Percentiles rank a stretch among this genome's conserved stretches.
phyloP scores from a whole-genome alignment of 2,113 vertebrate genomes.

The Mixornis gularis region DNA sequence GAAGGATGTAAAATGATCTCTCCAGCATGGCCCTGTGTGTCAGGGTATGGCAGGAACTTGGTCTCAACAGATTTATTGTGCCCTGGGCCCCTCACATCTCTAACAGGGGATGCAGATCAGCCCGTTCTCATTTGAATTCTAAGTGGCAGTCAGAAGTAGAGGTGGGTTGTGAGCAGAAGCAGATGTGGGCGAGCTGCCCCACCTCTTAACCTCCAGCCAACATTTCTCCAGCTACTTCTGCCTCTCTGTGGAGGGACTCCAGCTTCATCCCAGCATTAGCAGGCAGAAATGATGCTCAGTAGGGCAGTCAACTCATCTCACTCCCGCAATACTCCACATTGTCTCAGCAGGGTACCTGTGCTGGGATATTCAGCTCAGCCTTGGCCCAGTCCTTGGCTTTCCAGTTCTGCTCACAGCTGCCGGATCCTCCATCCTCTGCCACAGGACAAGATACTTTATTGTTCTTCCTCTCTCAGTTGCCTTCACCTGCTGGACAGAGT shows the following conservation, averaged over 20 bases:
- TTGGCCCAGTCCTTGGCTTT: neutral
- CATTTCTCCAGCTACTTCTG: neutral
- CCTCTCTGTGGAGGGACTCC: neutral
- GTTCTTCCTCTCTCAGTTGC: neutral
- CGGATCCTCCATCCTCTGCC: neutral
- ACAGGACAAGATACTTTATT: accelerated
- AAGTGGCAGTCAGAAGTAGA: neutral
- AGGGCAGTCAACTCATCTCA: neutral
- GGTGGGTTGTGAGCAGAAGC: neutral
- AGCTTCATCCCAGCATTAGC: neutral
- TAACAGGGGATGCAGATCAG: neutral
- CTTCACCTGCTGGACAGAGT: neutral
- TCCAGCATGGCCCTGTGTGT: neutral
- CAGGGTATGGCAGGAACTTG: neutral
- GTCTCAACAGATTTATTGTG: neutral
- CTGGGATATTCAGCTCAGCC: neutral
- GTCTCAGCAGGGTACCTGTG: neutral
- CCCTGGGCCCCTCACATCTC: neutral
- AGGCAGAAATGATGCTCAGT: neutral
- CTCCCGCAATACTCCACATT: neutral
- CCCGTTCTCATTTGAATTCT: neutral
- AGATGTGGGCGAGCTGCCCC: neutral
- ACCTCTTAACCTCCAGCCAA: neutral
- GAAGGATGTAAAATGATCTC: neutral
- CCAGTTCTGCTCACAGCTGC: neutral